Evolutionary conservation across 2,888 invertebrate species (phyloP).

Genomic region (Lottia gigantea): DNA sequence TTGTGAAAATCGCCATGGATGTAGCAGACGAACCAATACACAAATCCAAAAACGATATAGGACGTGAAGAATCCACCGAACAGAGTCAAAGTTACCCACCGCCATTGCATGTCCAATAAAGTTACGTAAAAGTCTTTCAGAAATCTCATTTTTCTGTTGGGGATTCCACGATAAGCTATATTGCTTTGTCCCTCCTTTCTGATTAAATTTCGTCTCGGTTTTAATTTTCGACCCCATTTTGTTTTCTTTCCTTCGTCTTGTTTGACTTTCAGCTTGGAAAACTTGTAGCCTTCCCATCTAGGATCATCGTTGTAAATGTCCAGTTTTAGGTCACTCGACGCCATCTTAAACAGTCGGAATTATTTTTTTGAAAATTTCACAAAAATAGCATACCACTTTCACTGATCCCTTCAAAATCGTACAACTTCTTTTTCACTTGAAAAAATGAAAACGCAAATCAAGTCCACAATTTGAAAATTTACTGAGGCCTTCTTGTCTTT

Average conservation of each 20-base stretch:
- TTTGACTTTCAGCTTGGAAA: conserved; percentile 24
- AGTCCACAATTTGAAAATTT: too few relatives aligned
- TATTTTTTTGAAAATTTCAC: too few relatives aligned
- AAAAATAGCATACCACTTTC: too few relatives aligned
- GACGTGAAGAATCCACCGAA: conserved; percentile 85
- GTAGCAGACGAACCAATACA: conserved; percentile 67
- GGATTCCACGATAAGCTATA: conserved; percentile 84
- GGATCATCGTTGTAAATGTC: conserved; percentile 29
- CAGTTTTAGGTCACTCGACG: conserved; percentile 10
- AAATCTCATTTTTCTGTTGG: conserved; percentile 67
- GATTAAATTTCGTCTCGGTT: conserved; percentile 77
- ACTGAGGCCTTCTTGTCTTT: too few relatives aligned
- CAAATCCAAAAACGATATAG: conserved; percentile 83
- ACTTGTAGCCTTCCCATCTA: conserved; percentile 31
- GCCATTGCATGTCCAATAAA: conserved; percentile 93
- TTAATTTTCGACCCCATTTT: conserved; percentile 26
- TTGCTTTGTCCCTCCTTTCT: conserved; percentile 97
- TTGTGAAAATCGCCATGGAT: conserved; percentile 66
- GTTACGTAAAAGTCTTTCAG: conserved; percentile 88
- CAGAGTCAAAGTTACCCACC: conserved; percentile 84
- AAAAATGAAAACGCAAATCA: too few relatives aligned
- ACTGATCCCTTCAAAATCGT: too few relatives aligned
- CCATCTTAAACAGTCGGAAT: too few relatives aligned
- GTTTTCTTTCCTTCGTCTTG: conserved; percentile 21
- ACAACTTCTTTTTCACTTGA: too few relatives aligned